phyloP scores from a whole-genome alignment of 2,797 vertebrate genomes.

The Pangasius mekongensis region DNA sequence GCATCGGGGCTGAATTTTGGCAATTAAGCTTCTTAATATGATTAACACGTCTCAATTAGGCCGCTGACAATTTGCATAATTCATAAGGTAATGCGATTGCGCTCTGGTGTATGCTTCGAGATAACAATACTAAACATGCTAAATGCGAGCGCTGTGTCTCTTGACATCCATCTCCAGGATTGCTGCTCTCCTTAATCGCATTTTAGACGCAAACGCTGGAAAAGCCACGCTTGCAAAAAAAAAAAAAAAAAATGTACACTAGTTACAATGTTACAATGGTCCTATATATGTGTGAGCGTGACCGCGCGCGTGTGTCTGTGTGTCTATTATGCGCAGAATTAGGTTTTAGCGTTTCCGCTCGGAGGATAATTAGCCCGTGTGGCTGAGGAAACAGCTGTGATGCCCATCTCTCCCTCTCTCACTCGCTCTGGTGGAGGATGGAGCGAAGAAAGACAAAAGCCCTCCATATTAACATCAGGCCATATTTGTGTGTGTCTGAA shows the following conservation, averaged over 20 bases:
- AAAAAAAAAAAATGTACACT: conserved; percentile 40
- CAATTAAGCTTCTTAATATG: conserved; percentile 99
- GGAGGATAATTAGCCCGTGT: conserved; percentile 67
- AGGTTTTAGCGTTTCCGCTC: conserved; percentile 61
- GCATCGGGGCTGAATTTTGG: conserved; percentile 93
- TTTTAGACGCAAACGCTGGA: conserved; percentile 51
- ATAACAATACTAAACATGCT: conserved; percentile 72
- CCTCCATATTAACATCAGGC: conserved; percentile 51
- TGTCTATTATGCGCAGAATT: conserved; percentile 59
- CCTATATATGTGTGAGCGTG: conserved; percentile 8
- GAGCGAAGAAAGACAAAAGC: conserved; percentile 61
- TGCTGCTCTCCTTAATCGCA: conserved; percentile 59
- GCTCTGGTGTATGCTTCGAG: conserved; percentile 84
- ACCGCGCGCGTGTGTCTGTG: not conserved
- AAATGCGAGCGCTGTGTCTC: conserved; percentile 54
- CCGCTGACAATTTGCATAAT: conserved; percentile 97
- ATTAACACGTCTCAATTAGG: conserved; percentile 97
- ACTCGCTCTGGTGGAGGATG: conserved; percentile 52
- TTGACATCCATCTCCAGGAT: conserved; percentile 64
- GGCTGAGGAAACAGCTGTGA: conserved; percentile 71
- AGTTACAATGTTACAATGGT: conserved; percentile 12
- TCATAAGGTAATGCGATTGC: conserved; percentile 93
- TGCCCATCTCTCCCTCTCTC: conserved; percentile 51
- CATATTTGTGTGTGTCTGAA: conserved; percentile 12
- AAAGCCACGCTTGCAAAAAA: conserved; percentile 26